Evolutionary conservation across 2,888 invertebrate species (phyloP), one percentile per base, ranked within the genome.

Genomic region (Caradrina clavipalpis): DNA sequence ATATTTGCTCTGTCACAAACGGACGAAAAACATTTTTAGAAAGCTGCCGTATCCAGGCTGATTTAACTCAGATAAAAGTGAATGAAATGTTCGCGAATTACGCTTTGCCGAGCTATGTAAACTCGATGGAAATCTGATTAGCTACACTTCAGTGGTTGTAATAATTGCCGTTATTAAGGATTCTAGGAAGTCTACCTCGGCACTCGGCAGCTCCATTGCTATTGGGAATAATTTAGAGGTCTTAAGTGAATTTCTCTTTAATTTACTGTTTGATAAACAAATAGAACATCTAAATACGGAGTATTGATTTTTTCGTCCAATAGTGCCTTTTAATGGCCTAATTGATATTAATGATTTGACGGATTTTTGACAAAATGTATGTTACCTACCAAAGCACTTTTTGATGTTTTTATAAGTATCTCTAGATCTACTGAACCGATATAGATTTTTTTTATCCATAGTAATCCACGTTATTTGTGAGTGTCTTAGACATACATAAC

Each of bases 1-100:
- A 62, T 68, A 56, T 74, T 76, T 60, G 49, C 50, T 50, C 39
- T 47, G 50, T 54, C 55, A 55, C 26, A 51, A 70, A 57, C 59
- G 22, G n/a, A 39, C n/a, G 63, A 49, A 60, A 10, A 57, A 2
- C 35, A 22, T 50, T 58, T n/a, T 10, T 19, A 13, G 22, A 57
- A 47, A 67, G 7, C 19, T 57, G 10, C 21, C n/a, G 8, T 45
- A 47, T 54, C 53, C 45, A 45, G 17, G 15, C 17, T 19, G 42
- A 54, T 54, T 60, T 10, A 35, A 35, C 13, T 10, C 22, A 0
- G 11, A 10, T 13, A 49, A 21, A 26, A 56, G 31, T 31, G 31
- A 50, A 70, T 19, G 13, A 56, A 61, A 60, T 17, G 19, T 62
- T 15, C n/a, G 1, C 2, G 42, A 15, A 19, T 45, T 31, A 17